Base-by-base conservation (phyloP, 1,140 invertebrate genomes). In the Trichonephila clavata region DNA sequence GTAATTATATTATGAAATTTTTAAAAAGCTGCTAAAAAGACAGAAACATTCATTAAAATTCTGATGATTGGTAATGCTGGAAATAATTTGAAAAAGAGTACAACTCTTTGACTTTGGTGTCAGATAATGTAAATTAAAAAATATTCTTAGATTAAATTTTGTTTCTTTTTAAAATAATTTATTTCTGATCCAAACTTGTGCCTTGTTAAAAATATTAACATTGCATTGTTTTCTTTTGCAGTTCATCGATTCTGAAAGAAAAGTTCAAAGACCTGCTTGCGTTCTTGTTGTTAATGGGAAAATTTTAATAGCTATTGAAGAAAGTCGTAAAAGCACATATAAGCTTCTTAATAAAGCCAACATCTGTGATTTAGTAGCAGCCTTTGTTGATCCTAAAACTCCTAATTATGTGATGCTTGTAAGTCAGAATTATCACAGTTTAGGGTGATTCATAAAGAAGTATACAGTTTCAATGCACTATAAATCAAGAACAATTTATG, bases 231-330 rank as follows among this genome's bases (percentile, higher is more conserved):
- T 43, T 39, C 32, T 86, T 60, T 65, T 59, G 77, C 32, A 91
- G 90, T 93, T 91, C 39, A 86, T 92, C 94, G 92, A 89, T 77
- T n/a, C 93, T 60, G 92, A 92, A 90, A 87, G 86, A 77, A 94
- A 94, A 32, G 89, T 97, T 3, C 95, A 97, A 43, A 96, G 43
- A 27, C 68, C 97, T 5, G 97, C 97, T 95, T 97, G 97, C 94
- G 95, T 97, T 68, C 95, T 98, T 18, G 96, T 97, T 81, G 97
- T 97, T 2, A 96, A 96, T 86, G 96, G 97, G 92, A 97, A 97
- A 95, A 96, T 98, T 39, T 96, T 98, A 21, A 97, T 97, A 39
- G 97, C 97, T 94, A 97, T 97, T 87, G 97, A 98, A 95, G 97
- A 96, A 83, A 81, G 95, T 16, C 95, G 96, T 65, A 95, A 95